Conservation (phyloP, 2,113 vertebrate genomes). For the Istiophorus platypterus region DNA sequence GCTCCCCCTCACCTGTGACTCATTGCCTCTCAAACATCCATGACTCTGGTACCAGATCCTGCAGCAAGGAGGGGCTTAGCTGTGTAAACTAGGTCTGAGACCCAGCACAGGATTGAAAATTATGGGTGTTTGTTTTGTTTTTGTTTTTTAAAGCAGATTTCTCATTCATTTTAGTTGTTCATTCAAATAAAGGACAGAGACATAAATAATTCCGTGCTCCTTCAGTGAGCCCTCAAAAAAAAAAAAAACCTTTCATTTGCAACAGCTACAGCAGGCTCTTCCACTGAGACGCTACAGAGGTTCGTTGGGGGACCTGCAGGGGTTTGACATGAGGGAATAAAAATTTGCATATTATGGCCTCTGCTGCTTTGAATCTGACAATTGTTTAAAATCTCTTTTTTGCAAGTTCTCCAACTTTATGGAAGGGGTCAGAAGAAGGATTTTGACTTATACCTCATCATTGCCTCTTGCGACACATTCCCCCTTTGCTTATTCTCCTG, state of each 20-base stretch:
- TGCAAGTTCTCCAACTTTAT: background rate
- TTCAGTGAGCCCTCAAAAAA: too few species aligned
- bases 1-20: slow-evolving; percentile 81
- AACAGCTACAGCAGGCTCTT: too few species aligned
- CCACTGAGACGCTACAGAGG: too few species aligned
- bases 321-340: too few species aligned
- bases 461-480: background rate
- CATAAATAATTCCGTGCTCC: too few species aligned
- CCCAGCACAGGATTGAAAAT: background rate
- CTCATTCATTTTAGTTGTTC: background rate
- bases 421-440: background rate
- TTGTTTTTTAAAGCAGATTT: background rate
- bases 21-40: slow-evolving; percentile 69
- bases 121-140: background rate
- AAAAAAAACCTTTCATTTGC: too few species aligned
- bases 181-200: background rate
- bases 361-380: background rate
- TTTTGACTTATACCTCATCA: background rate
- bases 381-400: background rate
- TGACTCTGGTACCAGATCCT: slow-evolving; percentile 49
- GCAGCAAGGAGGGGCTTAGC: slow-evolving; percentile 60
- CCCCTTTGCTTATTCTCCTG: background rate
- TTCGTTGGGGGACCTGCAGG: too few species aligned
- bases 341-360: background rate
- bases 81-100: slow-evolving; percentile 14